Base-by-base conservation (phyloP, 2,113 vertebrate species). In the Solea senegalensis region DNA sequence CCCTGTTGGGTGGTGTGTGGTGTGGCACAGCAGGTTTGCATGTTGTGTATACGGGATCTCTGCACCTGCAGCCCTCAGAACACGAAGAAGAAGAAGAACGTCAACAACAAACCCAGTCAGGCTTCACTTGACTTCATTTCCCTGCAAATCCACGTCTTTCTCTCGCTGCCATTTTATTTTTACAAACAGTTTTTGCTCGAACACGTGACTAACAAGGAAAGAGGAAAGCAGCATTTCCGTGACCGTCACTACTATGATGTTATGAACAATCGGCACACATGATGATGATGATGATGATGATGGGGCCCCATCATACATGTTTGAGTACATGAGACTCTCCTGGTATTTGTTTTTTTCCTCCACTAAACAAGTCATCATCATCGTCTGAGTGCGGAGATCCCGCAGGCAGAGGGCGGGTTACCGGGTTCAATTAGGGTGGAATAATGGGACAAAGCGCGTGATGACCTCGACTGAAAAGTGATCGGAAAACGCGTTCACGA, bases 401-500 rank as follows among this genome's bases (percentile, higher is more conserved):
- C 72, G 75, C 82, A 85, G 88, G 86, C 88, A 88, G 83, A 88
- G 70, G 81, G 75, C 61, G 77, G 77, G 59, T 71, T 85, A 72
- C 16, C n/a, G 65, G 69, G 88, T 90, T 90, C 84, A 88, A 82
- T 90, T 86, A 88, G 86, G 85, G 80, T 85, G 74, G 85, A 89
- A 88, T 91, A 88, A 91, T 90, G 81, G 74, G 76, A 84, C 80
- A 89, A 83, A 74, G 72, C 74, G 56, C 34, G 61, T 72, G 80
- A 82, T 89, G 78, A 87, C 86, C 89, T 84, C 67, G 70, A 84
- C 70, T 85, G 88, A 85, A 89, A 21, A 87, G 16, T 88, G 78
- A 91, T 89, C 89, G 86, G 75, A 86, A 90, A 87, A 77, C 59
- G 67, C 78, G 69, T 69, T 77, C 71, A 59, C 49, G 8, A 16